These are phyloP conservation scores for Nipponia nippon DNA, from an alignment of 2,113 vertebrate genomes.

Conservation along the genomic window DNA sequence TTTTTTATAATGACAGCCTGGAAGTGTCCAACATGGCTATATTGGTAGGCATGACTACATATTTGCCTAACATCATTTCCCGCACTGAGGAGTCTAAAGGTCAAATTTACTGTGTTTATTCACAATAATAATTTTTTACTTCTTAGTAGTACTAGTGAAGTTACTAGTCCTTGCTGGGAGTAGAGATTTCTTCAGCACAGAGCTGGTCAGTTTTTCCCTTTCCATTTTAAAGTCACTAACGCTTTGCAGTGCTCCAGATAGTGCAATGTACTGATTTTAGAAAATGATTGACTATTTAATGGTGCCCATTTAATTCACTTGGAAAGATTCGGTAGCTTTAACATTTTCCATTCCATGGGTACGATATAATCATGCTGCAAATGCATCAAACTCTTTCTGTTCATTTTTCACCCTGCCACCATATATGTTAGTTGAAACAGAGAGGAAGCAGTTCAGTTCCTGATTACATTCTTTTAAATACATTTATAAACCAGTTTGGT, in stretches of 20 bases:
- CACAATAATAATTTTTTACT: not conserved
- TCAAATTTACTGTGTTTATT: not conserved
- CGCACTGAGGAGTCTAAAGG: not conserved
- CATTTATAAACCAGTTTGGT: not conserved
- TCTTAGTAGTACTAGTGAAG: not conserved
- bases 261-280: not conserved
- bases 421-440: not conserved
- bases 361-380: not conserved
- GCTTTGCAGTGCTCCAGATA: not conserved
- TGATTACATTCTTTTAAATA: not conserved
- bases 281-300: slow-evolving; percentile 1
- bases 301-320: not conserved
- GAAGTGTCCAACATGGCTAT: not conserved
- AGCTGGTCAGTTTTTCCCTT: not conserved
- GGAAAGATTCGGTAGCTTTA: not conserved
- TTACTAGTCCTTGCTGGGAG: not conserved
- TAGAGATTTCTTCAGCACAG: not conserved
- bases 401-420: not conserved
- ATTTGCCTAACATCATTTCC: not conserved
- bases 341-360: not conserved
- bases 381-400: not conserved
- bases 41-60: not conserved
- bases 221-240: not conserved
- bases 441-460: not conserved
- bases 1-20: not conserved